These are phyloP conservation scores for Holothuria leucospilota DNA, from an alignment of 53 echinoderm and acorn worm species.

Conservation along the genomic window DNA sequence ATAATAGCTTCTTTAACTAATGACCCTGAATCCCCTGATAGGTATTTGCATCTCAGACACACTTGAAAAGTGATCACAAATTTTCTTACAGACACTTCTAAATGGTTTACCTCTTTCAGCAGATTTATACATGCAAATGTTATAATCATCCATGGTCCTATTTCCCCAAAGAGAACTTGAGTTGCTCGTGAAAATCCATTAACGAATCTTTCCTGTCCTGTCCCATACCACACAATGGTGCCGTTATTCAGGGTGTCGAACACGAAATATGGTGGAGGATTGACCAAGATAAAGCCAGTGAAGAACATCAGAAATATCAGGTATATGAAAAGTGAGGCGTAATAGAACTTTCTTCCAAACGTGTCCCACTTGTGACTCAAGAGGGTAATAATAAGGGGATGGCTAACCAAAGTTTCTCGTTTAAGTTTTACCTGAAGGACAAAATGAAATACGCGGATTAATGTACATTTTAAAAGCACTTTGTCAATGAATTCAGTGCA, in stretches of 20 bases:
- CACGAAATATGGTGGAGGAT: conserved; percentile 81
- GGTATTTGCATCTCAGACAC: too few species aligned
- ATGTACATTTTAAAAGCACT: neutral
- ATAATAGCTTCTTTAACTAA: too few species aligned
- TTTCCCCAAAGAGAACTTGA: conserved; percentile 73
- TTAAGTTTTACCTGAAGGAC: conserved; percentile 69
- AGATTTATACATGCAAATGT: conserved; percentile 69
- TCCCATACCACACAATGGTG: conserved; percentile 18
- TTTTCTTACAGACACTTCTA: too few species aligned
- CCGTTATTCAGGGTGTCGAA: conserved; percentile 36
- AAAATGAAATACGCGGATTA: conserved; percentile 3
- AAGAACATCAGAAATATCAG: conserved; percentile 69
- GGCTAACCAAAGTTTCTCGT: conserved; percentile 76
- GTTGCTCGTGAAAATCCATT: conserved; percentile 63
- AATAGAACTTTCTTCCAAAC: conserved; percentile 90
- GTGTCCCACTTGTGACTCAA: conserved; percentile 86
- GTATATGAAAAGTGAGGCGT: conserved; percentile 74
- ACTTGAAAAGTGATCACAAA: too few species aligned
- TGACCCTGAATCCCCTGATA: too few species aligned
- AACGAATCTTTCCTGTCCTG: conserved; percentile 47
- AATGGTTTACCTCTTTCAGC: conserved; percentile 65
- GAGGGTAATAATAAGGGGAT: conserved; percentile 72
- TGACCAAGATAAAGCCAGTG: conserved; percentile 79
- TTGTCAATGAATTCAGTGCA: too few species aligned
- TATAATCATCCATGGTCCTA: conserved; percentile 85